Percentiles rank a stretch among this genome's conserved stretches.
Conservation (phyloP, 2,113 vertebrate genomes). For the Sturnira hondurensis region DNA sequence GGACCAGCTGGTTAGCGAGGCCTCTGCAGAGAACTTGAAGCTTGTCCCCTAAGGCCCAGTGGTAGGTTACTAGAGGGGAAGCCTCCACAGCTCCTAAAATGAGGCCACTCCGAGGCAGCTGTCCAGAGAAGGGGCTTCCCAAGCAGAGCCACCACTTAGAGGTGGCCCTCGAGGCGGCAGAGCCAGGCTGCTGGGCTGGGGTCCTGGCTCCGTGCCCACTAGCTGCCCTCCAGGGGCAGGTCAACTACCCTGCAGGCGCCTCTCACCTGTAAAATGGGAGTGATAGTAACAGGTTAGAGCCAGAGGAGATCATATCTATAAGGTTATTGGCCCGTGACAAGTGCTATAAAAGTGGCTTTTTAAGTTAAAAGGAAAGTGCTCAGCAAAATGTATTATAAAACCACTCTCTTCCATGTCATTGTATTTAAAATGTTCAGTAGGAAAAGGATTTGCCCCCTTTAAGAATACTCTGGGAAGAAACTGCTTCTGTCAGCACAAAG, state of each 20-base stretch:
- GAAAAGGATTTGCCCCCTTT: constrained; percentile 41
- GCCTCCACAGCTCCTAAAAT: neutral
- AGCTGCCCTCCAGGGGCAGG: neutral
- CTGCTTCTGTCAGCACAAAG: constrained; percentile 46
- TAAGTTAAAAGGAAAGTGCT: constrained; percentile 58
- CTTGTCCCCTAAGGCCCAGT: neutral
- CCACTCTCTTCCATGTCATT: constrained; percentile 24
- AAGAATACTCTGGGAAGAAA: constrained; percentile 43
- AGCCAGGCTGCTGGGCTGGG: neutral
- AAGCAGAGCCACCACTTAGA: neutral
- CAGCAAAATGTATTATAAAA: constrained; percentile 54
- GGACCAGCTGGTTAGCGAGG: neutral
- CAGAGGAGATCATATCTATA: neutral
- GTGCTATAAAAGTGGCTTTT: neutral
- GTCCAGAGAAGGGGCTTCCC: neutral
- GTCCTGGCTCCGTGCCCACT: neutral
- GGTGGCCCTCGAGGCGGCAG: neutral
- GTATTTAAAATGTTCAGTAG: constrained; percentile 39
- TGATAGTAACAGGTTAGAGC: neutral
- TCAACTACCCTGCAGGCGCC: neutral
- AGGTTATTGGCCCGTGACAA: neutral
- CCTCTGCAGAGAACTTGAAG: neutral
- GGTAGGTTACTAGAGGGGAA: neutral
- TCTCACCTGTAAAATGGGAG: neutral
- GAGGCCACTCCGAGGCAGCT: neutral